Evolutionary conservation across 2,113 vertebrate genomes (phyloP).

Genomic region (Cyprinodon variegatus): DNA sequence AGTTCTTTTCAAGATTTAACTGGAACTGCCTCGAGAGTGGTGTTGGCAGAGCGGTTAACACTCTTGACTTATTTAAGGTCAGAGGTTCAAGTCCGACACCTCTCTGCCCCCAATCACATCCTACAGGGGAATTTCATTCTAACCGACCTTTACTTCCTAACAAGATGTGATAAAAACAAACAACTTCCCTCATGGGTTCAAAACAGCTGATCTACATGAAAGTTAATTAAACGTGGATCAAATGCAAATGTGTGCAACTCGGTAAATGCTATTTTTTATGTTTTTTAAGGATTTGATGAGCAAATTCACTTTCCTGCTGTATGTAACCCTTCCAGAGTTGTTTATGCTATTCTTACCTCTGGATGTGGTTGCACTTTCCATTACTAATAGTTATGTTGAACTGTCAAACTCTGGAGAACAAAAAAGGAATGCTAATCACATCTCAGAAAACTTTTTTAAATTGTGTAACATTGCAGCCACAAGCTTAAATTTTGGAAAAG

Average conservation of each 20-base stretch:
- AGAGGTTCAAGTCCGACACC: neutral
- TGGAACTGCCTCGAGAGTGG: neutral
- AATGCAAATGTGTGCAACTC: neutral
- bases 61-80: slow-evolving; percentile 10
- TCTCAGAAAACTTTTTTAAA: no score
- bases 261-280: neutral
- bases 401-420: no score
- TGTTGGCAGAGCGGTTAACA: neutral
- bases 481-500: no score
- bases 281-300: no score
- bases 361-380: no score
- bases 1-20: neutral
- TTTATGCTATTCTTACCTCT: no score
- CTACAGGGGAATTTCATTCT: neutral
- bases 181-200: neutral
- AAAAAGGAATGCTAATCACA: no score
- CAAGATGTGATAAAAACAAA: neutral
- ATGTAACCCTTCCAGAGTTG: no score
- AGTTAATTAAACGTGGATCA: neutral
- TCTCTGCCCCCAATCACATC: neutral
- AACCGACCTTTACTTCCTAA: neutral
- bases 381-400: no score
- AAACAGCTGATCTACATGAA: neutral
- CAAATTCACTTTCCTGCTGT: no score
- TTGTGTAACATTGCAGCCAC: no score